Evolutionary conservation across 1,140 invertebrate genomes (phyloP).

Genomic region (Musca vetustissima): DNA sequence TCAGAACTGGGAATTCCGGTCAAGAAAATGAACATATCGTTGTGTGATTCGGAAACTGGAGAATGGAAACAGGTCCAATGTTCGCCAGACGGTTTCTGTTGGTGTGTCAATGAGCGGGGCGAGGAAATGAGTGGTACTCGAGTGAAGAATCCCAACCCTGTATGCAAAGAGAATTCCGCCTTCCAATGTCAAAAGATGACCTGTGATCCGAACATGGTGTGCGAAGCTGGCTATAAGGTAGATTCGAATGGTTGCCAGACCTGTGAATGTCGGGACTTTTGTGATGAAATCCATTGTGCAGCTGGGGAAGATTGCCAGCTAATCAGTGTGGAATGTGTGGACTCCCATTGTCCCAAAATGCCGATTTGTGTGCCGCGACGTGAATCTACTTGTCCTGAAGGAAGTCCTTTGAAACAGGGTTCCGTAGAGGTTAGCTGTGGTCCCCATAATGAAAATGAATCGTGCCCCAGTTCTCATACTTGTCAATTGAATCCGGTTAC

Average conservation of each 20-base stretch:
- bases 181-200: slow-evolving; percentile 63
- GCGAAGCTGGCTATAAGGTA: slow-evolving; percentile 69
- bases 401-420: slow-evolving; percentile 63
- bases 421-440: slow-evolving; percentile 70
- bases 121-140: slow-evolving; percentile 72
- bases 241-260: slow-evolving; percentile 71
- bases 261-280: slow-evolving; percentile 78
- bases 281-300: slow-evolving; percentile 71
- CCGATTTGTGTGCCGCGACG: slow-evolving; percentile 76
- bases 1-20: slow-evolving; percentile 75
- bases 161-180: slow-evolving; percentile 57
- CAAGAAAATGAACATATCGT: slow-evolving; percentile 74
- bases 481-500: slow-evolving; percentile 79
- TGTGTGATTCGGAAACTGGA: slow-evolving; percentile 72
- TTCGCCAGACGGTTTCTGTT: slow-evolving; percentile 73
- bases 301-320: slow-evolving; percentile 69
- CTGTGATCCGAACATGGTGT: slow-evolving; percentile 60
- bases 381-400: slow-evolving; percentile 73
- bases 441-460: slow-evolving; percentile 64
- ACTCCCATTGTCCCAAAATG: slow-evolving; percentile 70
- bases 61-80: slow-evolving; percentile 80
- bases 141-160: slow-evolving; percentile 49
- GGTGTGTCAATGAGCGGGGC: slow-evolving; percentile 86
- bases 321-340: slow-evolving; percentile 58
- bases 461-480: slow-evolving; percentile 80